Evolutionary conservation across 2,113 vertebrate genomes (phyloP).

Genomic region (Pseudorhombus dupliciocellatus): DNA sequence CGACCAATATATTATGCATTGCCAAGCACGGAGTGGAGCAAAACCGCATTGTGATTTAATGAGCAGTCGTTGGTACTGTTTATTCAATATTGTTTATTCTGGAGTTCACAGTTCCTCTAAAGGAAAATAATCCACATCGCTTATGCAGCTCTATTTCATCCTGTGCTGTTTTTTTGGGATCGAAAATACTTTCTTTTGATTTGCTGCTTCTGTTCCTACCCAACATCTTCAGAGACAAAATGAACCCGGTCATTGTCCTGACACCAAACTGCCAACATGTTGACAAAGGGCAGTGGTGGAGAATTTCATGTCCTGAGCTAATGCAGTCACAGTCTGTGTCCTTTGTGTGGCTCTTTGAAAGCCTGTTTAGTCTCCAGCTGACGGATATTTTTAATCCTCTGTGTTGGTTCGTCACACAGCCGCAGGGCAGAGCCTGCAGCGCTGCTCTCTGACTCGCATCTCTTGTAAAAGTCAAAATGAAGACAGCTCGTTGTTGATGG

Average conservation of each 20-base stretch:
- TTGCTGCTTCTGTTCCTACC: neutral
- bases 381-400: slow-evolving; percentile 43
- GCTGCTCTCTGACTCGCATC: neutral
- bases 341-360: neutral
- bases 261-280: neutral
- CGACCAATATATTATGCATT: too few relatives aligned
- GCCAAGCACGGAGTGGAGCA: too few relatives aligned
- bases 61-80: neutral
- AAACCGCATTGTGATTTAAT: neutral
- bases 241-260: neutral
- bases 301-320: neutral
- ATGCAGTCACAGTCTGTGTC: slow-evolving; percentile 11
- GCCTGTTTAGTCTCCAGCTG: slow-evolving; percentile 33
- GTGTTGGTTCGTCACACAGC: slow-evolving; percentile 30
- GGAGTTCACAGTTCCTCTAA: neutral
- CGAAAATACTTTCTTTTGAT: too few relatives aligned
- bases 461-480: neutral
- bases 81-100: neutral
- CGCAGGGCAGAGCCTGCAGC: neutral
- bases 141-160: neutral
- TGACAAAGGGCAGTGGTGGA: neutral
- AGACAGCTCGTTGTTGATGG: neutral
- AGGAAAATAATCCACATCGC: too few relatives aligned
- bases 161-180: neutral
- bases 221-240: neutral